Conservation (phyloP, 2,888 invertebrate species). For the Periphyllus acericola region DNA sequence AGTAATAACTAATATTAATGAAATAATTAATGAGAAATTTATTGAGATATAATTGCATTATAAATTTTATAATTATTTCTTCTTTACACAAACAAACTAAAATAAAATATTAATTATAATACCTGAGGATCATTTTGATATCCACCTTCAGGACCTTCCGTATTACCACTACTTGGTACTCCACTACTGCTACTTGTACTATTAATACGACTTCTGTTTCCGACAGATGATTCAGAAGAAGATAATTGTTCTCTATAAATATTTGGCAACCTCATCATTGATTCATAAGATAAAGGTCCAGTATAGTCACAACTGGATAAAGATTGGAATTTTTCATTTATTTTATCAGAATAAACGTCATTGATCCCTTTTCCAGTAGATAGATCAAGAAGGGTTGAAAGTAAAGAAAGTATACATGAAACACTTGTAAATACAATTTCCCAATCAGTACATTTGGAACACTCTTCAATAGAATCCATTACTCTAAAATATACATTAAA, state of each 20-base stretch:
- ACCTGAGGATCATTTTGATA: conserved; percentile 65
- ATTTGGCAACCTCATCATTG: conserved; percentile 83
- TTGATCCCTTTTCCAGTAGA: conserved; percentile 79
- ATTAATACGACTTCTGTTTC: conserved; percentile 74
- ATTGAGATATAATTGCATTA: neutral
- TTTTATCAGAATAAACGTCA: conserved; percentile 73
- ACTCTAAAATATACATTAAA: conserved; percentile 72
- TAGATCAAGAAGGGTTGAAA: conserved; percentile 84
- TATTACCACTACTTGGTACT: conserved; percentile 69
- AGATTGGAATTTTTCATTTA: conserved; percentile 75
- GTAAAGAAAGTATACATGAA: conserved; percentile 83
- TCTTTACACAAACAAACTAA: neutral
- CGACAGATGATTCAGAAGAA: conserved; percentile 65
- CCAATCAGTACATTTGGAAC: conserved; percentile 83
- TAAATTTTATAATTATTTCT: neutral
- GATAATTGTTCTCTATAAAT: conserved; percentile 74
- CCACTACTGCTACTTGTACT: conserved; percentile 68
- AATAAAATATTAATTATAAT: conserved; percentile 28
- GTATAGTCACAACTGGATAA: conserved; percentile 81
- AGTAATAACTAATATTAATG: neutral
- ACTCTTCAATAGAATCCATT: conserved; percentile 93
- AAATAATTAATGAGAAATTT: neutral
- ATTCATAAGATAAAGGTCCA: conserved; percentile 84
- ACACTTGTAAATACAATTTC: conserved; percentile 82
- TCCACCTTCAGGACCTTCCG: conserved; percentile 73